Conservation (phyloP, 2,888 invertebrate genomes). For the Netelia inedita region DNA sequence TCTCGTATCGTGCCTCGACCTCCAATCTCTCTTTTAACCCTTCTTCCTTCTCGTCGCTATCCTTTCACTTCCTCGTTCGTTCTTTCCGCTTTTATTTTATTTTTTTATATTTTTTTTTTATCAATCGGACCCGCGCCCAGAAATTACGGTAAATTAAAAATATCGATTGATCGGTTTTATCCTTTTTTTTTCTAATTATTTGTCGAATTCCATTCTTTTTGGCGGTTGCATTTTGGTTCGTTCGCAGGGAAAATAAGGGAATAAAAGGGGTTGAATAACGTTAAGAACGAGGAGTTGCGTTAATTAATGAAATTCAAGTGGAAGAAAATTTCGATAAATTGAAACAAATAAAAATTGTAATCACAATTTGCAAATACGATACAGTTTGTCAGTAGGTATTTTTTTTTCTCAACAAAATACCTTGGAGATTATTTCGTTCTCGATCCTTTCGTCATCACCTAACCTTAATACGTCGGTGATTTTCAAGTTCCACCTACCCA, state of each 20-base stretch:
- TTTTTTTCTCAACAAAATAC: neutral
- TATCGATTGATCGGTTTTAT: neutral
- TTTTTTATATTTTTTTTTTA: neutral
- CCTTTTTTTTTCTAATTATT: neutral
- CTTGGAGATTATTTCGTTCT: neutral
- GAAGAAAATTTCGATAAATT: too few species aligned
- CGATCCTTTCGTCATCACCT: constrained; percentile 1
- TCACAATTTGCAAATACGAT: neutral
- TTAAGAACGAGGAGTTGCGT: too few species aligned
- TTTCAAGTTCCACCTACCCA: neutral
- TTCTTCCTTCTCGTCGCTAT: neutral
- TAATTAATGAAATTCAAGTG: too few species aligned
- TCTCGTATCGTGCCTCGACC: constrained; percentile 13
- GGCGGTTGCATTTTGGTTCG: too few species aligned
- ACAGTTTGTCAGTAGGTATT: neutral
- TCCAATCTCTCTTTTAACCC: neutral
- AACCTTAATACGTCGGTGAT: constrained; percentile 5
- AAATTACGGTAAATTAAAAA: neutral
- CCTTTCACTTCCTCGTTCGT: neutral
- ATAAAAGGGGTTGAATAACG: too few species aligned
- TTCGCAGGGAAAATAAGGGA: too few species aligned
- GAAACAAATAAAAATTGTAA: neutral
- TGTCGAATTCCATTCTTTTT: too few species aligned
- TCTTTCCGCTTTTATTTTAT: neutral
- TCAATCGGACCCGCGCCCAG: neutral